phyloP scores from a whole-genome alignment of 2,888 invertebrate genomes.

The Leptopilina myrica region DNA sequence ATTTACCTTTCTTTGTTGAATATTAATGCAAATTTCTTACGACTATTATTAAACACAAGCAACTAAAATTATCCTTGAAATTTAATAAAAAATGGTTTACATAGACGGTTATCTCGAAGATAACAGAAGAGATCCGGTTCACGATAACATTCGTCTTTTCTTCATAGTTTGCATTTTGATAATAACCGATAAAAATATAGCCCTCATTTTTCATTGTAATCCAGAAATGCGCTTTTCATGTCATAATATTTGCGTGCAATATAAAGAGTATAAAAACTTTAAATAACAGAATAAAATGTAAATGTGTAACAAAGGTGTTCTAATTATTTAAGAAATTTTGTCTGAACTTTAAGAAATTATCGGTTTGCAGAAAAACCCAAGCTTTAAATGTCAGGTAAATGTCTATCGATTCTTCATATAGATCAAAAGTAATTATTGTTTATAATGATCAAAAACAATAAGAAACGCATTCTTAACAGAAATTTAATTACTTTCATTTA shows the following conservation, averaged over 20 bases:
- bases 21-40: neutral
- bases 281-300: too few species aligned
- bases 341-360: neutral
- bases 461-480: too few species aligned
- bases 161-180: conserved; percentile 59
- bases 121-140: conserved; percentile 52
- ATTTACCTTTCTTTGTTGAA: neutral
- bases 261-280: too few species aligned
- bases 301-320: too few species aligned
- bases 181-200: conserved; percentile 47
- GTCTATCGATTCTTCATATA: neutral
- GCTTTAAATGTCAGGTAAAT: conserved; percentile 22
- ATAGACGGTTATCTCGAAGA: conserved; percentile 18
- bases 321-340: neutral
- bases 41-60: neutral
- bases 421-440: neutral
- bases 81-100: conserved; percentile 1
- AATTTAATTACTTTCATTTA: too few species aligned
- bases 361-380: neutral
- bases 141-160: conserved; percentile 55
- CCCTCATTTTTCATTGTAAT: conserved; percentile 2
- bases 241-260: neutral
- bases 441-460: too few species aligned
- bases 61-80: conserved; percentile 16
- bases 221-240: neutral